A percentile compares a stretch with the other conserved stretches of the same genome.
Evolutionary conservation across 2,113 vertebrate genomes (phyloP).

Genomic region (Nycticryphes semicollaris): DNA sequence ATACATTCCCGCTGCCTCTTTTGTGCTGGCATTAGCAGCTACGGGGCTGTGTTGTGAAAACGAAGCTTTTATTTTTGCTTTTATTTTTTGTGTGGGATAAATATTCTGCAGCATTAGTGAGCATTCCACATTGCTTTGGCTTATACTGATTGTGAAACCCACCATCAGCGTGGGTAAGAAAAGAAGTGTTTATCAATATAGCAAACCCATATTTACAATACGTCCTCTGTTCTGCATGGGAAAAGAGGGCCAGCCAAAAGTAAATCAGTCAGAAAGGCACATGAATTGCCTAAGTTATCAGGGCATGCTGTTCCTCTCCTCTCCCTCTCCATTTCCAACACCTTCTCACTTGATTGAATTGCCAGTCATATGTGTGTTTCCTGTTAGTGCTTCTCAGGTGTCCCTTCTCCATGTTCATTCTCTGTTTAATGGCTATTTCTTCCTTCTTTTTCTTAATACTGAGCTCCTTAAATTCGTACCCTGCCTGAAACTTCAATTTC

Average conservation of each 20-base stretch:
- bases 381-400: not conserved
- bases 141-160: not conserved
- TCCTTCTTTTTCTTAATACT: not conserved
- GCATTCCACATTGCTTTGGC: not conserved
- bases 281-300: not conserved
- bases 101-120: not conserved
- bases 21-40: constrained; percentile 2
- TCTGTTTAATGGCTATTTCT: not conserved
- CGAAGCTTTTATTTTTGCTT: not conserved
- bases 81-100: not conserved
- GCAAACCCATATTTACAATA: not conserved
- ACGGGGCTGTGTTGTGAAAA: not conserved
- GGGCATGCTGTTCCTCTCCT: not conserved
- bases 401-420: not conserved
- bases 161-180: not conserved
- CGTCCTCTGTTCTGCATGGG: not conserved
- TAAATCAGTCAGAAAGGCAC: not conserved
- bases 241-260: not conserved
- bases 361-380: not conserved
- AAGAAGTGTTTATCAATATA: not conserved
- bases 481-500: not conserved
- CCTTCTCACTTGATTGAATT: not conserved
- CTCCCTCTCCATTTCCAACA: not conserved
- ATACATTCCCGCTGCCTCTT: not conserved
- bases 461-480: not conserved